phyloP scores from a whole-genome alignment of 2,113 vertebrate species.

The Cottus gobio region DNA sequence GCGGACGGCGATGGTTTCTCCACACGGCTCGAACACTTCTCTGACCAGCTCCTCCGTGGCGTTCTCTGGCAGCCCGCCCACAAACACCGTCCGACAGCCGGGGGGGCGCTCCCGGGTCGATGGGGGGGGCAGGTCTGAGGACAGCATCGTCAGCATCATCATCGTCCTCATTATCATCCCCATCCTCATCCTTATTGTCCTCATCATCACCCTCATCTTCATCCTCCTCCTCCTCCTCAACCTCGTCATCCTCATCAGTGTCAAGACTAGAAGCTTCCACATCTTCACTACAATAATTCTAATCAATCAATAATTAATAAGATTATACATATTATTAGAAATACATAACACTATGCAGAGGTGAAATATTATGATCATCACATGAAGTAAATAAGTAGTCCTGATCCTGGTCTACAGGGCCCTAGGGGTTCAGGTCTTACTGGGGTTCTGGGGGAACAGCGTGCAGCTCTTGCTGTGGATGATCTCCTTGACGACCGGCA shows the following conservation, averaged over 20 bases:
- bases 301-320: too few relatives aligned
- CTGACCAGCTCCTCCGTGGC: conserved; percentile 91
- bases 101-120: conserved; percentile 93
- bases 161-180: too few relatives aligned
- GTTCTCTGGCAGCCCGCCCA: conserved; percentile 93
- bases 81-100: conserved; percentile 96
- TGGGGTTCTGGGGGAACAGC: conserved; percentile 93
- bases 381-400: not conserved
- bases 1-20: conserved; percentile 92
- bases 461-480: conserved; percentile 97
- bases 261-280: too few relatives aligned
- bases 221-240: too few relatives aligned
- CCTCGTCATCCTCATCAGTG: too few relatives aligned
- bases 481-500: conserved; percentile 94
- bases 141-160: not conserved
- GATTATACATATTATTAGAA: too few relatives aligned
- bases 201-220: not conserved
- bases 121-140: conserved; percentile 90
- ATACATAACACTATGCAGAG: too few relatives aligned
- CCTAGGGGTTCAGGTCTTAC: conserved; percentile 76
- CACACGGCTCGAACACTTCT: conserved; percentile 94
- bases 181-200: too few relatives aligned
- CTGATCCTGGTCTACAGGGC: not conserved
- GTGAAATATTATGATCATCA: too few relatives aligned
- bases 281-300: too few relatives aligned